These are phyloP conservation scores for Spodoptera litura DNA, from an alignment of 1,140 invertebrate genomes.

Conservation along the genomic window DNA sequence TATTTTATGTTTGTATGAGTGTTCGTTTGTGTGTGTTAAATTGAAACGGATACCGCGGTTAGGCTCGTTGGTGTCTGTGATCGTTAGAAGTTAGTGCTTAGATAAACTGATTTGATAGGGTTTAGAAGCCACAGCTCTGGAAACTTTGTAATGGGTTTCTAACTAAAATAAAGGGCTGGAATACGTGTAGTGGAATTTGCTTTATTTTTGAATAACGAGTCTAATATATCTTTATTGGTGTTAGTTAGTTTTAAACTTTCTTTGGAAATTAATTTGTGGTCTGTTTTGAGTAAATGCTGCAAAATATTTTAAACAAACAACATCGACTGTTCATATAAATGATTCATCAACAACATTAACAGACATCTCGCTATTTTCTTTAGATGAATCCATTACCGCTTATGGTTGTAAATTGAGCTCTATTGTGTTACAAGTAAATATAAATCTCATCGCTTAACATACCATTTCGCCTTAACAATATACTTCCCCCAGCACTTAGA, in stretches of 20 bases:
- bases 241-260: background rate
- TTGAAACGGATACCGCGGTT: constrained; percentile 36
- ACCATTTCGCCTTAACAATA: constrained; percentile 11
- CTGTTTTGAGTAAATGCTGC: too few relatives aligned
- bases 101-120: constrained; percentile 39
- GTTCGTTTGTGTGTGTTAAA: constrained; percentile 46
- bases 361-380: too few relatives aligned
- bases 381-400: background rate
- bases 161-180: constrained; percentile 25
- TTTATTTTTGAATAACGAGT: constrained; percentile 1
- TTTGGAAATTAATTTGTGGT: too few relatives aligned
- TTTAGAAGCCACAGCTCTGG: constrained; percentile 20
- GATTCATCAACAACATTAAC: background rate
- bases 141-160: constrained; percentile 16
- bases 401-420: background rate
- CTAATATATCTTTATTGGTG: background rate
- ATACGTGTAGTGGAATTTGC: background rate
- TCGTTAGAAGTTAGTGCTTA: constrained; percentile 37
- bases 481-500: constrained; percentile 17
- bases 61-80: constrained; percentile 22
- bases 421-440: background rate
- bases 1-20: constrained; percentile 45
- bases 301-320: too few relatives aligned
- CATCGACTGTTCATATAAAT: too few relatives aligned
- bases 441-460: background rate